Conservation (phyloP, 2,797 vertebrate species). For the Gila robusta region DNA sequence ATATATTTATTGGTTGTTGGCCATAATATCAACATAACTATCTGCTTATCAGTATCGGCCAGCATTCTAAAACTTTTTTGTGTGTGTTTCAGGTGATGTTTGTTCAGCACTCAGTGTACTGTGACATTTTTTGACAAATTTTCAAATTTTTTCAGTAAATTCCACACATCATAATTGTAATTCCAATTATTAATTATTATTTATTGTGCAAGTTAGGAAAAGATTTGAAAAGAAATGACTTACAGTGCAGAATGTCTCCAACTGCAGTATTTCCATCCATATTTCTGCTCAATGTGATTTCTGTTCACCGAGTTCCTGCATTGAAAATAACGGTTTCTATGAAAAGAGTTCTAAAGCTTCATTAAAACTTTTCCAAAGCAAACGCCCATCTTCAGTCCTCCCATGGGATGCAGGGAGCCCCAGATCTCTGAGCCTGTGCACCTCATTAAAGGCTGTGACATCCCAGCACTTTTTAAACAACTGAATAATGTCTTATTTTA, state of each 20-base stretch:
- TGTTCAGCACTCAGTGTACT: neutral
- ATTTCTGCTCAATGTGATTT: conserved; percentile 16
- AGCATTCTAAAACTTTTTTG: neutral
- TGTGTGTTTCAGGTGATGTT: neutral
- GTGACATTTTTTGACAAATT: neutral
- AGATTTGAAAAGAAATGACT: neutral
- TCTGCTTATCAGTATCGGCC: neutral
- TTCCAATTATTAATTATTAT: neutral
- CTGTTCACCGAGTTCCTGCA: neutral
- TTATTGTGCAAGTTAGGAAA: neutral
- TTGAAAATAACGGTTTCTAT: conserved; percentile 40
- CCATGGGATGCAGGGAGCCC: conserved; percentile 54
- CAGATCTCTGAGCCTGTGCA: conserved; percentile 47
- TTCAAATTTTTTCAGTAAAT: neutral
- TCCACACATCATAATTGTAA: neutral
- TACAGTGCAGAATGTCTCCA: neutral
- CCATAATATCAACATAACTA: neutral
- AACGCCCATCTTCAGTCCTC: conserved; percentile 60
- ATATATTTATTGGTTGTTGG: too few relatives aligned
- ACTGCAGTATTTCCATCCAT: neutral
- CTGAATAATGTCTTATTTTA: conserved; percentile 41
- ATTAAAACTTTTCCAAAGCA: conserved; percentile 77
- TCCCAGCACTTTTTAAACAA: conserved; percentile 40
- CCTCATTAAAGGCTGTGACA: conserved; percentile 74
- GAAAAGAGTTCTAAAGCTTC: conserved; percentile 71